Percentiles rank a stretch among this genome's conserved stretches.
Conservation (phyloP, 2,888 invertebrate species). For the Ctenicera cuprea region DNA sequence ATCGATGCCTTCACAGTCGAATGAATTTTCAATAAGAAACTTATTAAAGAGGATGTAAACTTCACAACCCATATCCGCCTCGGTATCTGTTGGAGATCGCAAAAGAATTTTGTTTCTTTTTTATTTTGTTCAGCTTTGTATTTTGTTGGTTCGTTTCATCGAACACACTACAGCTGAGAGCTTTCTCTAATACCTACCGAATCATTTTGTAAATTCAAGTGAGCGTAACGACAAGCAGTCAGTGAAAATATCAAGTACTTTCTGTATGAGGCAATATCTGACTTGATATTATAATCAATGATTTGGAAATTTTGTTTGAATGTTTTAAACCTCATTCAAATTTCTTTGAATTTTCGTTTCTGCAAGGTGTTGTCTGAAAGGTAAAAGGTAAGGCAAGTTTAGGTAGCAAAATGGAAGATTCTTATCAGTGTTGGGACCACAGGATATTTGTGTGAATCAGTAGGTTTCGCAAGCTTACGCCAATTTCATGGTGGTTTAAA, state of each 20-base stretch:
- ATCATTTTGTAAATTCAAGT: conserved; percentile 54
- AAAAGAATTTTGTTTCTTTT: conserved; percentile 47
- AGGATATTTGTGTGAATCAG: conserved; percentile 47
- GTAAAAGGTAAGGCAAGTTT: not conserved
- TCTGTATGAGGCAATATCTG: conserved; percentile 35
- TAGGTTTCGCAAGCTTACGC: conserved; percentile 48
- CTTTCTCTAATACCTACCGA: conserved; percentile 47
- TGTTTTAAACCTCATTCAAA: not conserved
- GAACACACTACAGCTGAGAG: conserved; percentile 29
- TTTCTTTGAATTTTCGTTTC: not conserved
- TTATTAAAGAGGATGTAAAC: conserved; percentile 69
- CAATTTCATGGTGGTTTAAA: conserved; percentile 52
- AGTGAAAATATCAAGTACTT: conserved; percentile 64
- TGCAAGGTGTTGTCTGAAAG: not conserved
- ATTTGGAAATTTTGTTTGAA: conserved; percentile 14
- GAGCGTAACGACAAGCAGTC: conserved; percentile 54
- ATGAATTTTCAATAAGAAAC: conserved; percentile 65
- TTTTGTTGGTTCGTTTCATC: conserved; percentile 34
- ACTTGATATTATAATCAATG: conserved; percentile 30
- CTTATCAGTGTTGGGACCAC: conserved; percentile 46
- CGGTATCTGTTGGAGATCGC: conserved; percentile 56
- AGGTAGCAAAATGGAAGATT: conserved; percentile 21
- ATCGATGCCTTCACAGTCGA: conserved; percentile 64
- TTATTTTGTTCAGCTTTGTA: conserved; percentile 40
- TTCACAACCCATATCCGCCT: conserved; percentile 63